Conservation (phyloP, 2,888 invertebrate species). For the Lasioglossum villosulum region DNA sequence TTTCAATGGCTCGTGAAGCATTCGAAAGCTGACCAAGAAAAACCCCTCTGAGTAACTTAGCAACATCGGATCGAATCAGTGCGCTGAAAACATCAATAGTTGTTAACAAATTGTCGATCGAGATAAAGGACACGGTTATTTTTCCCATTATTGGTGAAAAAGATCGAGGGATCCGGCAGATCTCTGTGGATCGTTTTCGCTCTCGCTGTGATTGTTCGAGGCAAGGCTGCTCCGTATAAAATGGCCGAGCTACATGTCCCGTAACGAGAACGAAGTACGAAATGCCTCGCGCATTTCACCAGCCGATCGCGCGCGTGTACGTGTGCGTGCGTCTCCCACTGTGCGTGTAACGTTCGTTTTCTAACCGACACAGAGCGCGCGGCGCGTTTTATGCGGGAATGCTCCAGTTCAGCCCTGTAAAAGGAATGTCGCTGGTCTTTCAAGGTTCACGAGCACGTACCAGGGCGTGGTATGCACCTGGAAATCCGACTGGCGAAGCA, state of each 20-base stretch:
- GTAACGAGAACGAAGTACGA: slow-evolving; percentile 9
- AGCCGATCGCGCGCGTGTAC: neutral
- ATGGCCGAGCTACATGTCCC: slow-evolving; percentile 11
- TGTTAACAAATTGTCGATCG: too few relatives aligned
- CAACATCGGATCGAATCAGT: too few relatives aligned
- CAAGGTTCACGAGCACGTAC: slow-evolving; percentile 70
- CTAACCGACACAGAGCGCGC: slow-evolving; percentile 13
- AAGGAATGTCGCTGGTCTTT: slow-evolving; percentile 68
- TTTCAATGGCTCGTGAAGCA: too few relatives aligned
- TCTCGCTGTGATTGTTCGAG: neutral
- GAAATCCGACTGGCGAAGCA: slow-evolving; percentile 59
- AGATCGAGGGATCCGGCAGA: neutral
- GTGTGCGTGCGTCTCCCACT: neutral
- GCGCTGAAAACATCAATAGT: too few relatives aligned
- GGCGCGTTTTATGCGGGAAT: slow-evolving; percentile 57
- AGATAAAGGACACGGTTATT: too few relatives aligned
- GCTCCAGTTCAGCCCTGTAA: slow-evolving; percentile 66
- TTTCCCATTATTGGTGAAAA: too few relatives aligned
- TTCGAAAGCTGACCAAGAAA: too few relatives aligned
- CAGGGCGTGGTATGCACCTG: slow-evolving; percentile 70
- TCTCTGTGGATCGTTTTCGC: neutral
- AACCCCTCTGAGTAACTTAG: too few relatives aligned
- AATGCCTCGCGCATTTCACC: slow-evolving; percentile 44
- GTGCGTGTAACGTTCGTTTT: slow-evolving; percentile 16
- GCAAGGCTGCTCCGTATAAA: slow-evolving; percentile 20